Evolutionary conservation across 92 coral and sea anemone genomes (phyloP).

Genomic region (Virgularia gustaviana): DNA sequence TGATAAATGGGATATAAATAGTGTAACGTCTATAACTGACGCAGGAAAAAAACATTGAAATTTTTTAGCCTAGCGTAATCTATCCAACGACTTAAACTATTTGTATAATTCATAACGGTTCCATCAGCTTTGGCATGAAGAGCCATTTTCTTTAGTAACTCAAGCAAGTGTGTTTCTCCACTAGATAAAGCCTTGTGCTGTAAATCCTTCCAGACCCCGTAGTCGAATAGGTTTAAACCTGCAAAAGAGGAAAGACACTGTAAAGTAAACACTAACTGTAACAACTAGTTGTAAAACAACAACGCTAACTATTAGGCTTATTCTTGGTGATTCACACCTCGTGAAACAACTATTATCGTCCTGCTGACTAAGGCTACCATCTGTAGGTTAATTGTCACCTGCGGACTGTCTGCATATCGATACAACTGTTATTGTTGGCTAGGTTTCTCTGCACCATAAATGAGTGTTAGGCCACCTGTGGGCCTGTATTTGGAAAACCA

Average conservation of each 20-base stretch:
- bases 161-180: slow-evolving; percentile 34
- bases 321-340: too few relatives aligned
- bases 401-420: slow-evolving; percentile 9
- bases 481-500: not conserved
- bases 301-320: not conserved
- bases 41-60: slow-evolving; percentile 46
- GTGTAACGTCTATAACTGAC: slow-evolving; percentile 27
- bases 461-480: not conserved
- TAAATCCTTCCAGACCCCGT: slow-evolving; percentile 44
- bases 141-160: slow-evolving; percentile 24
- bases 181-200: slow-evolving; percentile 34
- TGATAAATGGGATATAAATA: slow-evolving; percentile 24
- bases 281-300: not conserved
- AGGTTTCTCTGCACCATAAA: not conserved
- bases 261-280: not conserved
- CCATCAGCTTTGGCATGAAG: slow-evolving; percentile 47
- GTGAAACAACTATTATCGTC: too few relatives aligned
- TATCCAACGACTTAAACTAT: slow-evolving; percentile 34
- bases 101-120: slow-evolving; percentile 49
- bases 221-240: slow-evolving; percentile 46
- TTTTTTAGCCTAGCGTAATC: slow-evolving; percentile 37
- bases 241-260: slow-evolving; percentile 15
- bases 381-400: slow-evolving; percentile 21
- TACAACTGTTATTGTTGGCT: not conserved
- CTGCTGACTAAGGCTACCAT: not conserved